Evolutionary conservation across 1,140 invertebrate genomes (phyloP).

Genomic region (Adoxophyes honmai): DNA sequence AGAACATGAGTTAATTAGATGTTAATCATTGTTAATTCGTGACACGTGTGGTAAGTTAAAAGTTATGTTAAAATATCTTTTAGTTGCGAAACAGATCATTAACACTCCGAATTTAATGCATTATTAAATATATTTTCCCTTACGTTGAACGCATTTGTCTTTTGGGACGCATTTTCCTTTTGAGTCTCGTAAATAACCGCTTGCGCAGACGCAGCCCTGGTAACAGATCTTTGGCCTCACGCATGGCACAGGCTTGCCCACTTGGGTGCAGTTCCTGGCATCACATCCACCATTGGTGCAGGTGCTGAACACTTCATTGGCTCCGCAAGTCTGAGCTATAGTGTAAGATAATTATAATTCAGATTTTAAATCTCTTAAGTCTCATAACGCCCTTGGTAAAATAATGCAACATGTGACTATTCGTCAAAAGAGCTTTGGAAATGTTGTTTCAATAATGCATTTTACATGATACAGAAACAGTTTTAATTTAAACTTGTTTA

Average conservation of each 20-base stretch:
- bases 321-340: conserved; percentile 18
- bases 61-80: no score
- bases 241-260: not conserved
- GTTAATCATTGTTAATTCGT: not conserved
- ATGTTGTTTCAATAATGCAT: no score
- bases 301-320: conserved; percentile 20
- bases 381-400: no score
- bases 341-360: no score
- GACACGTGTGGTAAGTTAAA: not conserved
- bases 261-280: conserved; percentile 18
- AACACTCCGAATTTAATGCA: not conserved
- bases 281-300: conserved; percentile 30
- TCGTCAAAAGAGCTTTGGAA: no score
- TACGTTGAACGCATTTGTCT: conserved; percentile 22
- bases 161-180: conserved; percentile 25
- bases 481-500: no score
- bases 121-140: not conserved
- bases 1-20: not conserved
- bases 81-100: no score
- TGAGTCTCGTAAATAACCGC: conserved; percentile 20
- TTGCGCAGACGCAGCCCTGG: conserved; percentile 13
- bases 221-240: not conserved
- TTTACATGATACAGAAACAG: no score
- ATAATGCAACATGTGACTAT: no score
- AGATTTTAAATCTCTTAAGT: no score